Evolutionary conservation across 2,888 invertebrate species (phyloP).

Genomic region (Drosophila imparisetae): DNA sequence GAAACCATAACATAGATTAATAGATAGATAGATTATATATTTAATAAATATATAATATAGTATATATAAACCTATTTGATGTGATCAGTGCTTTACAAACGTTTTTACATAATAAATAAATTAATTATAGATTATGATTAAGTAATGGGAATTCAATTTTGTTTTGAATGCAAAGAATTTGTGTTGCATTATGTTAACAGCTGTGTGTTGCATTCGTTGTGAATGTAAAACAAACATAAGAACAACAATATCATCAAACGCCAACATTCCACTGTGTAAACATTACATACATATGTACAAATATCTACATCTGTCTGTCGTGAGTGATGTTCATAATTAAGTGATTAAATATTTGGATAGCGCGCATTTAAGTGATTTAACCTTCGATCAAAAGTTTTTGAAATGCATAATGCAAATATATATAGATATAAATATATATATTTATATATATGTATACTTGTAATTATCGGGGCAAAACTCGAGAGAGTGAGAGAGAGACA

Average conservation of each 20-base stretch:
- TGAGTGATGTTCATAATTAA: constrained; percentile 27
- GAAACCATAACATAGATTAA: neutral
- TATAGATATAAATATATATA: neutral
- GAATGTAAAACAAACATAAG: constrained; percentile 7
- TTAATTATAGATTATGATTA: neutral
- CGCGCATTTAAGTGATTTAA: constrained; percentile 39
- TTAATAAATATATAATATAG: neutral
- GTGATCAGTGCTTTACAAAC: neutral
- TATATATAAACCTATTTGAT: neutral
- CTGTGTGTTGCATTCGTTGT: constrained; percentile 14
- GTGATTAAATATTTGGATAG: constrained; percentile 41
- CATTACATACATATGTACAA: neutral
- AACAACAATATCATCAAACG: neutral
- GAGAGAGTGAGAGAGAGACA: neutral
- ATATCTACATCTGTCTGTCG: neutral
- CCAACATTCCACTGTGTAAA: constrained; percentile 18
- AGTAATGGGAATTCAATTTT: neutral
- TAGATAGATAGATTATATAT: neutral
- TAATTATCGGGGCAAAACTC: constrained; percentile 32
- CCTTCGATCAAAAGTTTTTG: constrained; percentile 36
- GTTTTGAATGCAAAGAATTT: constrained; percentile 8
- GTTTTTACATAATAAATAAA: neutral
- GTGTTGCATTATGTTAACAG: constrained; percentile 7
- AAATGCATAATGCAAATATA: constrained; percentile 19
- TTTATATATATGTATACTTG: neutral